These are phyloP conservation scores for Hypercompe scribonia DNA, from an alignment of 2,888 invertebrate species.

Conservation along the genomic window DNA sequence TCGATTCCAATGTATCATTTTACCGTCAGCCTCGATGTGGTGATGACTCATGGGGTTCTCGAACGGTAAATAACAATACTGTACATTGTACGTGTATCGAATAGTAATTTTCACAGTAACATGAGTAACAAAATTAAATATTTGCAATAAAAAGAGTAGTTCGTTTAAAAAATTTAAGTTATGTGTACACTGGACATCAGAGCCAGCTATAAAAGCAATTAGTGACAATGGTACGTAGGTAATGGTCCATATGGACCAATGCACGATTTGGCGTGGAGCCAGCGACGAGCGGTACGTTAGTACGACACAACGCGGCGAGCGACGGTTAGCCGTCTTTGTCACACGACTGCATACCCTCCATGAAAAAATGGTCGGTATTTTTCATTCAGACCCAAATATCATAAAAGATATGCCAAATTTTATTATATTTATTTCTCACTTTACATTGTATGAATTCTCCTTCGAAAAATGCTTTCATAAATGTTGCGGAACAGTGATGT, in stretches of 20 bases:
- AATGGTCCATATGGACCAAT: slow-evolving; percentile 67
- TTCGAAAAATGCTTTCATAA: slow-evolving; percentile 15
- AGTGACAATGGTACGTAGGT: slow-evolving; percentile 73
- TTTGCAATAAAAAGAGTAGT: slow-evolving; percentile 36
- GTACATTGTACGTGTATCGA: not conserved
- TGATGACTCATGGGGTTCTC: no score
- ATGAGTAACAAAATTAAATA: slow-evolving; percentile 12
- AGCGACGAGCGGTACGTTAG: slow-evolving; percentile 40
- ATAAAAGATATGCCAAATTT: slow-evolving; percentile 50
- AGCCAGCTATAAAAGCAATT: slow-evolving; percentile 73
- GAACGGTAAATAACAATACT: no score
- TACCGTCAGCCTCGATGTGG: no score
- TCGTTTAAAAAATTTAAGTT: slow-evolving; percentile 48
- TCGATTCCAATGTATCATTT: no score
- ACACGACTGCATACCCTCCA: slow-evolving; percentile 31
- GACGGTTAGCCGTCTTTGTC: slow-evolving; percentile 32
- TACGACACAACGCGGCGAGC: slow-evolving; percentile 4
- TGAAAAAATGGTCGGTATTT: slow-evolving; percentile 57
- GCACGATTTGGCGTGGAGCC: slow-evolving; percentile 63
- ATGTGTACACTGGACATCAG: slow-evolving; percentile 58
- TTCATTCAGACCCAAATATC: slow-evolving; percentile 58
- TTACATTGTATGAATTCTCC: slow-evolving; percentile 23
- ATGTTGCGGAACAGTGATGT: slow-evolving; percentile 14
- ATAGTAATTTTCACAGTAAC: not conserved
- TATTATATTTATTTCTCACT: slow-evolving; percentile 56